Evolutionary conservation across 2,888 invertebrate species (phyloP), one percentile per base, ranked within the genome.

Genomic region (Stenodera caucasica): DNA sequence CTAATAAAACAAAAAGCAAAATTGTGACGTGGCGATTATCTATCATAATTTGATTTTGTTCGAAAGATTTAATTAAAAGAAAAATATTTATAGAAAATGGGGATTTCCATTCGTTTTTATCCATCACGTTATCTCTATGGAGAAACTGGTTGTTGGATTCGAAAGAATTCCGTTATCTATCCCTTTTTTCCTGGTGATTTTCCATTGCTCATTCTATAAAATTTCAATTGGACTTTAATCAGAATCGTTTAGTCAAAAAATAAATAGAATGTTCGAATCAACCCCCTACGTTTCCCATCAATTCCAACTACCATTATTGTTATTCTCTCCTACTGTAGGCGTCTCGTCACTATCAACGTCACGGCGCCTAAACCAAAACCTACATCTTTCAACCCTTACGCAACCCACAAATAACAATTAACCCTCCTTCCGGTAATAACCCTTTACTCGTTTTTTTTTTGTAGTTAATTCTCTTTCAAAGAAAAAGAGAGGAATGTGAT

Each of bases 291-390:
- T 5, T 3, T 35, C 2, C 14, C 14, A 1, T 0, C 14, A 14
- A n/a, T 14, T 5, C 15, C 7, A 37, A 37, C 8, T 2, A 8
- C n/a, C 14, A 15, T 37, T 37, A 2, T 15, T 14, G 35, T 35
- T 14, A 14, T 37, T 1, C 15, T 37, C 7, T 15, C 15, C 32
- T 12, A 11, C 52, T 40, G 63, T 63, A 40, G 63, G 63, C 59
- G 63, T 53, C 59, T n/a, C n/a, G n/a, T n/a, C n/a, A 55, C 59
- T 59, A 6, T 9, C 1, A 54, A 63, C 63, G 63, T 63, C 68
- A 67, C 63, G 64, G 68, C 67, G 65, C 64, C 65, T 65, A 66
- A n/a, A n/a, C 63, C 61, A 62, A 58, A 60, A 66, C 65, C 59
- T 63, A 63, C 58, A 60, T 60, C 37, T 8, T 32, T 8, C 4